Evolutionary conservation across 2,888 invertebrate species (phyloP), one percentile per base, ranked within the genome.

Genomic region (Diploptera punctata): DNA sequence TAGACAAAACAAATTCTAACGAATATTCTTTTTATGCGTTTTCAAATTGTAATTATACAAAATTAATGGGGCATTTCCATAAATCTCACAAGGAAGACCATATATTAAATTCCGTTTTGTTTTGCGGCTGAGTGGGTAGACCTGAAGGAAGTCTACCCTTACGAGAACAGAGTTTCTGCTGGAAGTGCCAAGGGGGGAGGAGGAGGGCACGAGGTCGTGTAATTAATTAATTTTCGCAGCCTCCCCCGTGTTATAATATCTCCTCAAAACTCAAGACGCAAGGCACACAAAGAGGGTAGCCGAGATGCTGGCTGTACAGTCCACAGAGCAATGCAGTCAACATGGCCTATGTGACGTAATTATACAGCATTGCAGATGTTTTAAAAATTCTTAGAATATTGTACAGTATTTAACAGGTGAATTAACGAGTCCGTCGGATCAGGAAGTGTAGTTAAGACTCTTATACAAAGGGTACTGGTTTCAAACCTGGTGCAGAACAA

Each of bases 141-240:
- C 31, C 29, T 29, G 57, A 57, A 57, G 57, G 57, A 57, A 57
- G 57, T 57, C 57, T 57, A 57, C 57, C 16, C 57, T 57, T 29
- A 57, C 16, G 16, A 3, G 57, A 57, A 57, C 57, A 57, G 57
- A 57, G 57, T 57, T 57, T 29, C 57, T 57, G 31, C 57, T 57
- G 57, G 26, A 57, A 57, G 57, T 57, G 44, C 18, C 24, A 65
- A 3, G 44, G 71, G 60, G 60, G 54, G 18, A 31, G 54, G 29
- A 29, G 67, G 71, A 43, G 67, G 18, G 19, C 31, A 71, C 38
- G 65, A 26, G 71, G 71, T 61, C 71, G 71, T 68, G 68, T 71
- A 71, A 71, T 71, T 71, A 71, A 71, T 71, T 71, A 71, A 71
- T 71, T 67, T 65, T 65, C 65, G 65, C 65, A 65, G 65, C 54